These are phyloP conservation scores for Hololepta plana DNA, from an alignment of 2,888 invertebrate genomes.

Conservation along the genomic window DNA sequence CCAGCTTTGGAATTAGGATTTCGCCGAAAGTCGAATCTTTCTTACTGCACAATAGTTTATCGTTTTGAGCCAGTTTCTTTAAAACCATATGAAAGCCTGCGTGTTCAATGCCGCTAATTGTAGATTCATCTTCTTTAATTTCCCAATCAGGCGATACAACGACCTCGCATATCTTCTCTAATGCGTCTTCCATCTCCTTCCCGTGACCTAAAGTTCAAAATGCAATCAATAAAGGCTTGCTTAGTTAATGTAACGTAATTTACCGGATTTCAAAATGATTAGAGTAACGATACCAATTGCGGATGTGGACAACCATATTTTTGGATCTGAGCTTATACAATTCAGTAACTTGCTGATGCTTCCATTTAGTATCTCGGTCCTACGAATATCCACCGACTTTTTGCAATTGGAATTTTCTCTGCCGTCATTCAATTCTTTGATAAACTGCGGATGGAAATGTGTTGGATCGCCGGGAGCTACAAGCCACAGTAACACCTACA, in stretches of 20 bases:
- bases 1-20: conserved; percentile 32
- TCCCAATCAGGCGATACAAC: conserved; percentile 34
- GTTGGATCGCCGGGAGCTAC: conserved; percentile 63
- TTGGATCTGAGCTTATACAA: conserved; percentile 30
- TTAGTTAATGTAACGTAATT: too few relatives aligned
- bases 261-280: conserved; percentile 48
- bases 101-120: conserved; percentile 46
- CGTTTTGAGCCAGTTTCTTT: conserved; percentile 53
- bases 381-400: conserved; percentile 47
- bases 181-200: conserved; percentile 23
- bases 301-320: conserved; percentile 49
- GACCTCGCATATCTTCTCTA: conserved; percentile 27
- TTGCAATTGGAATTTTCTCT: conserved; percentile 53
- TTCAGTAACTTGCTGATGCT: conserved; percentile 17
- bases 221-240: too few relatives aligned
- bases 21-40: conserved; percentile 37
- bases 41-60: conserved; percentile 30
- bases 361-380: conserved; percentile 44
- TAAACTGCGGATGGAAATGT: conserved; percentile 68
- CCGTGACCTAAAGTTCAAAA: conserved; percentile 12
- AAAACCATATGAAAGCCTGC: conserved; percentile 57
- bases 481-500: conserved; percentile 58
- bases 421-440: conserved; percentile 56
- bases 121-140: conserved; percentile 27
- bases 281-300: conserved; percentile 49